Evolutionary conservation across 2,113 vertebrate species (phyloP).

Genomic region (Patagioenas fasciata): DNA sequence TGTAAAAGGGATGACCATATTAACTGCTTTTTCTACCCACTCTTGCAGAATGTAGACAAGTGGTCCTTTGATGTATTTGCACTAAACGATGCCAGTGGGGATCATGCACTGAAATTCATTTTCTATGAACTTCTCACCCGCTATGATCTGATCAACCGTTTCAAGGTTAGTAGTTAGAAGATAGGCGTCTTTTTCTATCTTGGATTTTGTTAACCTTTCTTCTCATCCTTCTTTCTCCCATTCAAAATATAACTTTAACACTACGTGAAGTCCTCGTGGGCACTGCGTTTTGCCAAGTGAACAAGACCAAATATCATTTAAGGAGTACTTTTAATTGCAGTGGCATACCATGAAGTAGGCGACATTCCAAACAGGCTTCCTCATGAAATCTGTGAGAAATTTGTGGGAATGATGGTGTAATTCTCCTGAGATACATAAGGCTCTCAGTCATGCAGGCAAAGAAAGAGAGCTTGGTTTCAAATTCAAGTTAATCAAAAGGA

Average conservation of each 20-base stretch:
- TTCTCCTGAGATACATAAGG: background rate
- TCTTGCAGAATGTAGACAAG: slow-evolving; percentile 89
- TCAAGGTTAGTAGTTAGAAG: slow-evolving; percentile 85
- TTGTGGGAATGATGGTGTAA: background rate
- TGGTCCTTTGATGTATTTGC: slow-evolving; percentile 98
- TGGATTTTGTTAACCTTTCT: background rate
- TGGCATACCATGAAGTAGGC: background rate
- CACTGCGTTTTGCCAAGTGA: background rate
- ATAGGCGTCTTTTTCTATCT: background rate
- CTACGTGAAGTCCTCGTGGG: background rate
- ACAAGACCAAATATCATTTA: background rate
- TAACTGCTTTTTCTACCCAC: background rate
- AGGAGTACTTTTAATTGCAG: background rate
- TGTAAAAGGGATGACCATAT: background rate
- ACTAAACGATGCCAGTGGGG: slow-evolving; percentile 92
- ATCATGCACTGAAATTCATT: slow-evolving; percentile 97
- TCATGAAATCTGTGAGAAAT: background rate
- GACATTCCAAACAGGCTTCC: background rate
- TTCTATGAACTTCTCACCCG: slow-evolving; percentile 97
- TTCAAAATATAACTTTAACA: background rate
- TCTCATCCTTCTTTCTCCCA: background rate
- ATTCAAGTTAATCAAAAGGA: background rate
- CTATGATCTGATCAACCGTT: slow-evolving; percentile 95
- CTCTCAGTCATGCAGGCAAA: background rate
- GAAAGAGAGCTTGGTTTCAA: background rate